Base-by-base conservation (phyloP, 2,797 vertebrate species). In the Mus spretus region DNA sequence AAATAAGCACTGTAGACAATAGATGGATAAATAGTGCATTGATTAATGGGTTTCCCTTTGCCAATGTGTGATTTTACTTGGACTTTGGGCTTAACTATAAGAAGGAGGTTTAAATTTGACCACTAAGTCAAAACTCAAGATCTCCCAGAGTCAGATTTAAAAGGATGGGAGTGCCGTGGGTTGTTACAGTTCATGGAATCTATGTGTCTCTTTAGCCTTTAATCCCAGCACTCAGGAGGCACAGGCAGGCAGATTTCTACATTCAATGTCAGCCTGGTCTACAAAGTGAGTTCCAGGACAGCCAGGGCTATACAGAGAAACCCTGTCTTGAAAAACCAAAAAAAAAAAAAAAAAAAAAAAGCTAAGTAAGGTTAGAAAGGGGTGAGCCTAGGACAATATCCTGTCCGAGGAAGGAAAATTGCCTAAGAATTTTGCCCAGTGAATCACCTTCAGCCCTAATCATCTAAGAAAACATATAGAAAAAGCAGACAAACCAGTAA, bases 1-100 rank as follows among this genome's bases (percentile, higher is more conserved):
- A 95, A 95, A 63, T 72, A 63, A 67, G 78, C 75, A 83, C 31
- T 26, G 82, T 59, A 82, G 87, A 72, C 63, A 83, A 95, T 47
- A 90, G 59, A 82, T 91, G 82, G 67, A 78, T 50, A 90, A 95
- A 90, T 26, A 90, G 20, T 72, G 31, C 65, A 78, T 86, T 78
- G 65, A 93, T 83, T 7, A 77, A 82, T 87, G 59, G 59, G 19
- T 83, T 90, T 95, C 70, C 53, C 74, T 55, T 47, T 79, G 53
- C 13, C 55, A 83, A 50, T 26, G 79, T 63, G 53, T 90, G 61
- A 77, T 72, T 37, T 47, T 87, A 93, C 83, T 95, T 93, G 61
- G 70, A 78, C 13, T 90, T 82, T 34, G 53, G 44, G 15, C 44
- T 83, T 93, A 93, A 72, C 44, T 79, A 63, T 70, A 87, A 3